Evolutionary conservation across 2,888 invertebrate genomes (phyloP).

Genomic region (Itoplectis maculator): DNA sequence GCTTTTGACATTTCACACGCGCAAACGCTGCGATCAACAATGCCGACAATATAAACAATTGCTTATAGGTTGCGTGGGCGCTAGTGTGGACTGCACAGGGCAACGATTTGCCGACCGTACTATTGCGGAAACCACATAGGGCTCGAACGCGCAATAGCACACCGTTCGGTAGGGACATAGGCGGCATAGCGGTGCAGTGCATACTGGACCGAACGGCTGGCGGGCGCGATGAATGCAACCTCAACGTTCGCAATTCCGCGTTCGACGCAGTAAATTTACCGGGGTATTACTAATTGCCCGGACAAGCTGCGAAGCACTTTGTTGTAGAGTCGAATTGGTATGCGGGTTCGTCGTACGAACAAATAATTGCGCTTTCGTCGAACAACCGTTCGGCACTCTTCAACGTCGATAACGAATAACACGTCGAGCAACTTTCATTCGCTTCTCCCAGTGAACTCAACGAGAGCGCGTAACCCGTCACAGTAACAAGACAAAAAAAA

Average conservation of each 20-base stretch:
- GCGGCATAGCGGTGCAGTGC: not conserved
- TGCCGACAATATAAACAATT: not conserved
- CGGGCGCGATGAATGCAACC: conserved; percentile 9
- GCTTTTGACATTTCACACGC: not conserved
- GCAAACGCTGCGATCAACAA: not conserved
- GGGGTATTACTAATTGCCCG: conserved; percentile 30
- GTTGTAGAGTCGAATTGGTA: conserved; percentile 1
- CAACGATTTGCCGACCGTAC: not conserved
- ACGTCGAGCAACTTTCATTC: not conserved
- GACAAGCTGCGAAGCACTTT: not conserved
- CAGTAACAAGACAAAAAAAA: not conserved
- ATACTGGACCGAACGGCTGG: not conserved
- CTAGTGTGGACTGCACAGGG: not conserved
- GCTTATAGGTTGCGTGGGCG: not conserved
- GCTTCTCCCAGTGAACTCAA: too few species aligned
- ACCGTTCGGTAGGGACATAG: not conserved
- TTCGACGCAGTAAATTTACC: conserved; percentile 8
- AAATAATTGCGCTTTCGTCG: conserved; percentile 8
- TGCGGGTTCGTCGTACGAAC: not conserved
- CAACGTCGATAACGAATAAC: not conserved
- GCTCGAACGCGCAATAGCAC: not conserved
- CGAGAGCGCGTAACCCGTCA: not conserved
- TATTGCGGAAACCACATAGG: conserved; percentile 2
- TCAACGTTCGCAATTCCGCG: conserved; percentile 8
- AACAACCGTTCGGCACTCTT: not conserved